phyloP scores from a whole-genome alignment of 2,113 vertebrate species.

The Ceratotherium simum region DNA sequence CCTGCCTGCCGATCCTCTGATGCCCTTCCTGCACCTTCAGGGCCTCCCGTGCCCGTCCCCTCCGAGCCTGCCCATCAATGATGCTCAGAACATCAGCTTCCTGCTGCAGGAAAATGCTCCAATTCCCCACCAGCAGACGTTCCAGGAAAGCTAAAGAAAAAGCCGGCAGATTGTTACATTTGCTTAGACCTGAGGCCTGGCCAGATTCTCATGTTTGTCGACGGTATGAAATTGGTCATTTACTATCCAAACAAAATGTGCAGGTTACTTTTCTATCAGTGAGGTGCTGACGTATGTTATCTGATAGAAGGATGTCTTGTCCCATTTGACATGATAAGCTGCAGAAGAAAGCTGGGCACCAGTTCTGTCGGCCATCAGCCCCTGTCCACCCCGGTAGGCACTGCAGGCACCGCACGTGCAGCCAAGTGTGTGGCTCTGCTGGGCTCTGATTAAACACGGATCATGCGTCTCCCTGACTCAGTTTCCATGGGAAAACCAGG shows the following conservation, averaged over 20 bases:
- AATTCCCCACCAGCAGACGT: not conserved
- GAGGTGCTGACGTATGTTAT: accelerated
- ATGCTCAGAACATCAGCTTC: not conserved
- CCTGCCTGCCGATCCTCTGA: accelerated
- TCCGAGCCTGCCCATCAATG: accelerated
- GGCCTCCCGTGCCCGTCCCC: accelerated
- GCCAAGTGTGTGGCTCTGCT: accelerated
- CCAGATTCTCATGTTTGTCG: accelerated
- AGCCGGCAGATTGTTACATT: accelerated
- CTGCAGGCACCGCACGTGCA: accelerated
- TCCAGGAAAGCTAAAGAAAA: not conserved
- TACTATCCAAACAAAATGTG: not conserved
- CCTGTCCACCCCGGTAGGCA: no score
- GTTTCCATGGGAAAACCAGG: not conserved
- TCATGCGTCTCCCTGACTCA: accelerated
- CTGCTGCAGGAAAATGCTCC: no score
- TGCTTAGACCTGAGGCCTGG: not conserved
- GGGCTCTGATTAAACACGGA: not conserved
- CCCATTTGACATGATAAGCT: accelerated
- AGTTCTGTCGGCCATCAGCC: accelerated
- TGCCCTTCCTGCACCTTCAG: accelerated
- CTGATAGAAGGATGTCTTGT: accelerated
- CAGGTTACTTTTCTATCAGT: accelerated
- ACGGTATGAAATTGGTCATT: not conserved
- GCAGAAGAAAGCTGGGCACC: accelerated